A percentile compares a stretch with the other conserved stretches of the same genome.
Conservation (phyloP, 1,140 invertebrate genomes). For the Caenorhabditis remanei region DNA sequence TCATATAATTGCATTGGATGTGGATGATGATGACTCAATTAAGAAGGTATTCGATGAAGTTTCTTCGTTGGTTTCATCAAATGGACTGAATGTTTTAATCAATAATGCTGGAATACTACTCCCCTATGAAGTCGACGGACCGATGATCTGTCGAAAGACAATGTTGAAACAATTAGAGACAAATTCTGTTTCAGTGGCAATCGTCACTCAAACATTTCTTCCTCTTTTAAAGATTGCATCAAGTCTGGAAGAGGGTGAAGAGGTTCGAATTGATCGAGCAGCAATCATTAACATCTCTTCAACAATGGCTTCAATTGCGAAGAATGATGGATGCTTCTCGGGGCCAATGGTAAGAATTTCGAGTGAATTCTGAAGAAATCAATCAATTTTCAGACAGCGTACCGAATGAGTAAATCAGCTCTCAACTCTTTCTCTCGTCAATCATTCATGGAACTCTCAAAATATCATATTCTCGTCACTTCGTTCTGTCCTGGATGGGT, state of each 20-base stretch:
- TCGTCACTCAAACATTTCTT: constrained; percentile 63
- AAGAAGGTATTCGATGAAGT: constrained; percentile 57
- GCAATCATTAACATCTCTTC: constrained; percentile 64
- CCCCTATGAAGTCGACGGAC: constrained; percentile 44
- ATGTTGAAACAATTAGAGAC: constrained; percentile 58
- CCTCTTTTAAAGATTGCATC: constrained; percentile 50
- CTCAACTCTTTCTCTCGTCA: constrained; percentile 55
- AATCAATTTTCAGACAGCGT: constrained; percentile 53
- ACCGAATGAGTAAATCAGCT: constrained; percentile 51
- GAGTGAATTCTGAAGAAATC: no score
- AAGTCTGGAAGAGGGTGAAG: background rate
- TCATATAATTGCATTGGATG: constrained; percentile 50
- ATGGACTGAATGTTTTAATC: constrained; percentile 57
- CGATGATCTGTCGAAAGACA: constrained; percentile 10
- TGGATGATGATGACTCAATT: constrained; percentile 56
- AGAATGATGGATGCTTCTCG: constrained; percentile 41
- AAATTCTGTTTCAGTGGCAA: constrained; percentile 56
- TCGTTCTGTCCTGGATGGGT: constrained; percentile 63
- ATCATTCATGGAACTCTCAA: constrained; percentile 39
- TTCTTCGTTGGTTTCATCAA: background rate
- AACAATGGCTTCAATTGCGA: constrained; percentile 58
- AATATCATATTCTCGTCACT: constrained; percentile 36
- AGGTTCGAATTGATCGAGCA: constrained; percentile 39
- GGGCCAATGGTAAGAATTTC: constrained; percentile 56
- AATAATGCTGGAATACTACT: constrained; percentile 64